These are phyloP conservation scores for Lepisosteus osseus DNA, from an alignment of 2,113 vertebrate genomes.

Conservation along the genomic window DNA sequence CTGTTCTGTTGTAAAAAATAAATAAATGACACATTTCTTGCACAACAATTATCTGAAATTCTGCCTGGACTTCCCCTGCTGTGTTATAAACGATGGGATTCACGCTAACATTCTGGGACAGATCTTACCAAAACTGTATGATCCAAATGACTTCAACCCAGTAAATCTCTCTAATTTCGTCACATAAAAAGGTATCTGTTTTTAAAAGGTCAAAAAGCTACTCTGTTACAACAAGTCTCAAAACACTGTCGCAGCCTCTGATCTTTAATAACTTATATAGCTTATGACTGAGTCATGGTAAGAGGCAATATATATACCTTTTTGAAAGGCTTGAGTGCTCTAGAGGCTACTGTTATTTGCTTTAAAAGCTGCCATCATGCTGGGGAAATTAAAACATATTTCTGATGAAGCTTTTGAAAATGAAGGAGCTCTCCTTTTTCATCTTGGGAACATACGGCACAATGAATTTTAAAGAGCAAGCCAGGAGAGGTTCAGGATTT, in stretches of 20 bases:
- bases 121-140: no score
- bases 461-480: neutral
- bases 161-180: no score
- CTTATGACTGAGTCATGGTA: neutral
- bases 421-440: neutral
- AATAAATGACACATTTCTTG: no score
- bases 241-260: neutral
- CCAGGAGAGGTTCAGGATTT: neutral
- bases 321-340: neutral
- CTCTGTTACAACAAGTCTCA: neutral
- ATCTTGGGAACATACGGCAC: neutral
- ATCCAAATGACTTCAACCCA: no score
- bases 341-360: neutral
- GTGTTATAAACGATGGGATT: no score
- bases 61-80: no score
- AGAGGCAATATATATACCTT: neutral
- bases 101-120: no score
- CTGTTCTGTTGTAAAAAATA: no score
- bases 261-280: constrained; percentile 1
- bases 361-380: neutral
- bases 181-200: no score
- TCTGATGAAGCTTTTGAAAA: neutral
- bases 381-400: neutral
- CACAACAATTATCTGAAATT: no score
- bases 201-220: constrained; percentile 8